A percentile compares a stretch with the other conserved stretches of the same genome.
These are phyloP conservation scores for Cotesia vestalis DNA, from an alignment of 1,140 invertebrate genomes.

Conservation along the genomic window DNA sequence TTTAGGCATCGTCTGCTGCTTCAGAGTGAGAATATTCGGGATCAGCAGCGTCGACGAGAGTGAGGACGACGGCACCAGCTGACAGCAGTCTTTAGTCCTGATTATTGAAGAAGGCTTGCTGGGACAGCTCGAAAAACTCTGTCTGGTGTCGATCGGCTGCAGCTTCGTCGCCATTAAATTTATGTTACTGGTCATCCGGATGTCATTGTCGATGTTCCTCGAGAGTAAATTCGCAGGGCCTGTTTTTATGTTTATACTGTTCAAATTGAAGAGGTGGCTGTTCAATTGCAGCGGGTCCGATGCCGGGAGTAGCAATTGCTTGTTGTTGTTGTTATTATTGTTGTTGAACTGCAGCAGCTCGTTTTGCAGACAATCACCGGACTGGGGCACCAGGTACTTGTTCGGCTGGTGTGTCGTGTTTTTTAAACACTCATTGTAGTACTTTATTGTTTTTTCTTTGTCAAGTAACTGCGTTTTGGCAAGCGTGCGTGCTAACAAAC, in stretches of 20 bases:
- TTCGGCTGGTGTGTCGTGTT: not conserved
- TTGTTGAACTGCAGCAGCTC: not conserved
- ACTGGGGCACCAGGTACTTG: not conserved
- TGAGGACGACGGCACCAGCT: no score
- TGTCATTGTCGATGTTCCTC: no score
- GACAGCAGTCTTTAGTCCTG: no score
- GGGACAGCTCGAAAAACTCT: no score
- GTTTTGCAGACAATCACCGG: not conserved
- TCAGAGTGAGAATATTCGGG: conserved; percentile 49
- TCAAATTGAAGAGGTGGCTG: no score
- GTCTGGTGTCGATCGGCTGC: conserved; percentile 36
- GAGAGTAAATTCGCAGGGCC: no score
- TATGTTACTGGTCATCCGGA: no score
- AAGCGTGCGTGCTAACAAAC: conserved; percentile 59
- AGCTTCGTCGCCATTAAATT: conserved; percentile 19
- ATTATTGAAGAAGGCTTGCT: no score
- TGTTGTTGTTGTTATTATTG: not conserved
- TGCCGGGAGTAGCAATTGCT: no score
- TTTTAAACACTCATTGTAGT: conserved; percentile 44
- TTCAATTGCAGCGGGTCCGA: no score
- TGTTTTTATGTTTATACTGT: no score
- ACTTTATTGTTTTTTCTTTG: conserved; percentile 47
- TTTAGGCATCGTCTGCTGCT: conserved; percentile 47
- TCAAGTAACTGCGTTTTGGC: conserved; percentile 53
- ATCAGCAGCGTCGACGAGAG: conserved; percentile 7